Conservation (phyloP, 2,888 invertebrate species). For the Pyrgus malvae region DNA sequence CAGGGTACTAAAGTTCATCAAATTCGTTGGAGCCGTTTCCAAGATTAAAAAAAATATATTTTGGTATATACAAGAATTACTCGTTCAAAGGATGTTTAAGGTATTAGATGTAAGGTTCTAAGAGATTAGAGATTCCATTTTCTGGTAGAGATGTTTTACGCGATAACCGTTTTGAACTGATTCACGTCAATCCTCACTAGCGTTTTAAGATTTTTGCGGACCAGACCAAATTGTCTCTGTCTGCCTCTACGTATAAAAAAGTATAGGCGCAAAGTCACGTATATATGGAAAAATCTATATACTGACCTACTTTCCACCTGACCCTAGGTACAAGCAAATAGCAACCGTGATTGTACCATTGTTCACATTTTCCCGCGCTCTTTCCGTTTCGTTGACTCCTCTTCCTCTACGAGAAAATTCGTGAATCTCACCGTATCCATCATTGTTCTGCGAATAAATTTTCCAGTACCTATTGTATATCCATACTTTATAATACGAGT, state of each 20-base stretch:
- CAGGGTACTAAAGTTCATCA: no score
- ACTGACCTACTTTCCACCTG: slow-evolving; percentile 16
- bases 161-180: no score
- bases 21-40: no score
- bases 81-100: no score
- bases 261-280: neutral
- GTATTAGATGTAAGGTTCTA: no score
- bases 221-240: neutral
- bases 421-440: neutral
- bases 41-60: no score
- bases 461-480: neutral
- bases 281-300: slow-evolving; percentile 15
- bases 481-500: no score
- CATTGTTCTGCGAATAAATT: neutral
- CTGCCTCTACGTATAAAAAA: neutral
- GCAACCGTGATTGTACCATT: slow-evolving; percentile 13
- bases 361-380: slow-evolving; percentile 16
- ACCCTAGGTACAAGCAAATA: slow-evolving; percentile 15
- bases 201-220: no score
- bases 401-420: slow-evolving; percentile 3
- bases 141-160: no score
- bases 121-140: no score
- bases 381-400: slow-evolving; percentile 4
- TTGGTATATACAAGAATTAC: no score
- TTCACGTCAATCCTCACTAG: no score